These are phyloP conservation scores for Tenrec ecaudatus DNA, from an alignment of 2,113 vertebrate genomes.

Conservation along the genomic window DNA sequence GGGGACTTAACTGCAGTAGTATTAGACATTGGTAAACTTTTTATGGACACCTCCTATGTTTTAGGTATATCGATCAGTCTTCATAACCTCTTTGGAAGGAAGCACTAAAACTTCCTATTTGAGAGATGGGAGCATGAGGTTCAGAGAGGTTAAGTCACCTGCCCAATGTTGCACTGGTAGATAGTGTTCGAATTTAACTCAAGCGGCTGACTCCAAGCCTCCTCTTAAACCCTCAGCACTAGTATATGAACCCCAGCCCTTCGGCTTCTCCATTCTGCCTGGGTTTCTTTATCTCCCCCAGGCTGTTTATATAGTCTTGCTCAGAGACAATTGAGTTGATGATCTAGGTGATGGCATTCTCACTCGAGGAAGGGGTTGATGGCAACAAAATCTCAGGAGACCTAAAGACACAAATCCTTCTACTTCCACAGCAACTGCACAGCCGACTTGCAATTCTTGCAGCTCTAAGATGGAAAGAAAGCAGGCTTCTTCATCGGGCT, in stretches of 20 bases:
- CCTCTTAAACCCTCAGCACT: conserved; percentile 11
- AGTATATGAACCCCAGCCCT: background rate
- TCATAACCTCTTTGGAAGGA: background rate
- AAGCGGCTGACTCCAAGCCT: background rate
- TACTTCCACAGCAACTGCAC: conserved; percentile 30
- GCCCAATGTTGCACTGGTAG: background rate
- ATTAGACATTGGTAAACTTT: conserved; percentile 7
- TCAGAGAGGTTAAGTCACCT: background rate
- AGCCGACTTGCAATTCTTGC: background rate
- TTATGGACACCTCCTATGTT: background rate
- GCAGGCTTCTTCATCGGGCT: background rate
- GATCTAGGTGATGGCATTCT: background rate
- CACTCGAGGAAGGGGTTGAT: conserved; percentile 27
- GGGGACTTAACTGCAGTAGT: background rate
- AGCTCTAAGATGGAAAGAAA: background rate
- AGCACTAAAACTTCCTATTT: background rate
- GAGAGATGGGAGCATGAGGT: background rate
- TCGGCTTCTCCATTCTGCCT: conserved; percentile 28
- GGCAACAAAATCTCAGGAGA: background rate
- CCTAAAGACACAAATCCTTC: background rate
- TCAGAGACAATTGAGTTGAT: conserved; percentile 9
- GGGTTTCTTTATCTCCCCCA: background rate
- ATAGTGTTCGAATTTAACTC: background rate
- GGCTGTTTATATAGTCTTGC: background rate
- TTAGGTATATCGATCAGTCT: background rate